A percentile compares a stretch with the other conserved stretches of the same genome.
phyloP scores from a whole-genome alignment of 2,113 vertebrate genomes.

The Cyanocitta stelleri region DNA sequence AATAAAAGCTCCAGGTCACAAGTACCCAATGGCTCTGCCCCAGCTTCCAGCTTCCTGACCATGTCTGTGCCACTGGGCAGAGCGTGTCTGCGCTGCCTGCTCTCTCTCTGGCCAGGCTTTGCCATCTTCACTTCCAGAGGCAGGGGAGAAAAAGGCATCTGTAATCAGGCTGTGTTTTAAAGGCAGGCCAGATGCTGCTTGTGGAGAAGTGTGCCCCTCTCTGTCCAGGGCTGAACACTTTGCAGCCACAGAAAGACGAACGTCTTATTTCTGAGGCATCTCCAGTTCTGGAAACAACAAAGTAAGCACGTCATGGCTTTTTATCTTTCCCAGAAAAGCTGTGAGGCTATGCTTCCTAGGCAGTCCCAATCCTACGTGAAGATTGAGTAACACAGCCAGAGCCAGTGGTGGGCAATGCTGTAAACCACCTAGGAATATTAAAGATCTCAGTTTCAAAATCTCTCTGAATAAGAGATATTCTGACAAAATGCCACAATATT shows the following conservation, averaged over 20 bases:
- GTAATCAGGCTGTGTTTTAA: not conserved
- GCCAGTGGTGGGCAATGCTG: not conserved
- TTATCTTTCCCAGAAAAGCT: not conserved
- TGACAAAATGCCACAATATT: not conserved
- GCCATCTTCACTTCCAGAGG: not conserved
- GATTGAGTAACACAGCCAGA: not conserved
- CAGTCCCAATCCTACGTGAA: not conserved
- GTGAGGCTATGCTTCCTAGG: not conserved
- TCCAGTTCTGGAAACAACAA: not conserved
- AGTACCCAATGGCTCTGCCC: not conserved
- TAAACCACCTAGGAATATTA: not conserved
- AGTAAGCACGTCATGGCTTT: not conserved
- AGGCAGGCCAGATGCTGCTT: not conserved
- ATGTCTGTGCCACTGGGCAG: accelerated
- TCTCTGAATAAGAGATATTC: not conserved
- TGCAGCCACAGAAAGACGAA: not conserved
- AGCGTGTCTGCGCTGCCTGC: accelerated
- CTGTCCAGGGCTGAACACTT: not conserved
- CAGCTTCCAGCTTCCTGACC: not conserved
- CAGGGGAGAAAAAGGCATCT: not conserved
- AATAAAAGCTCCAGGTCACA: not conserved
- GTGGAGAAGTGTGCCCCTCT: not conserved
- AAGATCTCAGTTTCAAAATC: not conserved
- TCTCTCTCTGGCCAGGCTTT: not conserved
- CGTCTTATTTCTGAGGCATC: accelerated